phyloP scores from a whole-genome alignment of 2,888 invertebrate species.

The Vanessa cardui region DNA sequence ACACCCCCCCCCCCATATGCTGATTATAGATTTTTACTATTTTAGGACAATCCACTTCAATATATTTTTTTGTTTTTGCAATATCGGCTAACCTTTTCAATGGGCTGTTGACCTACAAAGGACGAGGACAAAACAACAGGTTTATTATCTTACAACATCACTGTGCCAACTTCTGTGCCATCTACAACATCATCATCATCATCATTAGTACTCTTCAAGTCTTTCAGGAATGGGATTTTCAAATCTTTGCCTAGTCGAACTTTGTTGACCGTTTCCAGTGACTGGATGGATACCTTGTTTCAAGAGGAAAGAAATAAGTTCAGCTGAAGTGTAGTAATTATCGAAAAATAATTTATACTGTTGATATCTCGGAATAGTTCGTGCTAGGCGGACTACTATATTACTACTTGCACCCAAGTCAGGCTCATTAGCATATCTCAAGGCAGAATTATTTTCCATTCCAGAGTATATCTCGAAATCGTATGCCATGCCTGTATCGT shows the following conservation, averaged over 20 bases:
- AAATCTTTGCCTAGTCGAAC: slow-evolving; percentile 35
- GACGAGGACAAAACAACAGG: slow-evolving; percentile 36
- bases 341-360: slow-evolving; percentile 47
- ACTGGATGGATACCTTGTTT: slow-evolving; percentile 36
- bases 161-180: slow-evolving; percentile 21
- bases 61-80: slow-evolving; percentile 35
- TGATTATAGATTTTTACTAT: slow-evolving; percentile 22
- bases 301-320: slow-evolving; percentile 35
- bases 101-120: slow-evolving; percentile 38
- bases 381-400: background rate
- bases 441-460: slow-evolving; percentile 19
- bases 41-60: slow-evolving; percentile 37
- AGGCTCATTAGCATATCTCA: slow-evolving; percentile 44
- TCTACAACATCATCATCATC: slow-evolving; percentile 24
- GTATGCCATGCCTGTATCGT: slow-evolving; percentile 35
- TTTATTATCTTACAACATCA: slow-evolving; percentile 40
- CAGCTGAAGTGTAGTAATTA: slow-evolving; percentile 43
- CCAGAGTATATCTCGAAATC: slow-evolving; percentile 38
- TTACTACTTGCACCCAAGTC: slow-evolving; percentile 46
- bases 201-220: slow-evolving; percentile 20
- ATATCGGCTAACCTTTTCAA: slow-evolving; percentile 25
- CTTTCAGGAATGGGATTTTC: slow-evolving; percentile 36
- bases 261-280: slow-evolving; percentile 35
- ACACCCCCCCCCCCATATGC: slow-evolving; percentile 39
- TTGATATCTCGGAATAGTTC: slow-evolving; percentile 45